Percentiles rank a stretch among this genome's conserved stretches.
phyloP scores from a whole-genome alignment of 2,888 invertebrate genomes.

The Aphidoletes aphidimyza region DNA sequence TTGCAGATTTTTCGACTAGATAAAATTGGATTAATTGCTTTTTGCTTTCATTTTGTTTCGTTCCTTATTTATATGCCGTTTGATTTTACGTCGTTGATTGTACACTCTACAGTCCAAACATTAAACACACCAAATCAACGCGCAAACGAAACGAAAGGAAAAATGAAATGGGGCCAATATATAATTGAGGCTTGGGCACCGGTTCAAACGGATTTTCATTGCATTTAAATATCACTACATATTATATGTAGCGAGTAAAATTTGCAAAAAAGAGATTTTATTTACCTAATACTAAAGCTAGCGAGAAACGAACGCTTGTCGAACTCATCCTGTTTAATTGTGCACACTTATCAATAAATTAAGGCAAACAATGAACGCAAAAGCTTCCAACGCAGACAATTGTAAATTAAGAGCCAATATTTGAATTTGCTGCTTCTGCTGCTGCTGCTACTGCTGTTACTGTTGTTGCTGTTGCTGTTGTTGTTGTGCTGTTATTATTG shows the following conservation, averaged over 20 bases:
- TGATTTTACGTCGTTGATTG: conserved; percentile 4
- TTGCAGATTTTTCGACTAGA: conserved; percentile 36
- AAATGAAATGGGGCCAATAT: too few relatives aligned
- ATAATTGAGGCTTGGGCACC: too few relatives aligned
- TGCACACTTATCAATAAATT: conserved; percentile 38
- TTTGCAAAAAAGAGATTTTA: background rate
- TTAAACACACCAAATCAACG: too few relatives aligned
- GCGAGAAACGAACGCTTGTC: conserved; percentile 27
- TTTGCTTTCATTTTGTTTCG: conserved; percentile 6
- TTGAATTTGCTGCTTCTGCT: too few relatives aligned
- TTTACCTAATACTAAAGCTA: conserved; percentile 41
- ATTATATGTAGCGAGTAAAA: background rate
- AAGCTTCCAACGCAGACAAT: background rate
- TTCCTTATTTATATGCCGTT: conserved; percentile 35
- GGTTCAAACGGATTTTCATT: too few relatives aligned
- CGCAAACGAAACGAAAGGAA: too few relatives aligned
- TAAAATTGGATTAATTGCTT: conserved; percentile 53
- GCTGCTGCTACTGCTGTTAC: background rate
- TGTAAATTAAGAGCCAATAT: background rate
- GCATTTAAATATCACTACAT: background rate
- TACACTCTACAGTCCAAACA: background rate
- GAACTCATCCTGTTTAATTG: conserved; percentile 41
- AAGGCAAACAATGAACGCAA: background rate
- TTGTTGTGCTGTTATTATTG: too few relatives aligned
- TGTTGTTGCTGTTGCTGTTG: too few relatives aligned